Base-by-base conservation (phyloP, 35 echinoderm and acorn worm genomes). In the Lytechinus variegatus region DNA sequence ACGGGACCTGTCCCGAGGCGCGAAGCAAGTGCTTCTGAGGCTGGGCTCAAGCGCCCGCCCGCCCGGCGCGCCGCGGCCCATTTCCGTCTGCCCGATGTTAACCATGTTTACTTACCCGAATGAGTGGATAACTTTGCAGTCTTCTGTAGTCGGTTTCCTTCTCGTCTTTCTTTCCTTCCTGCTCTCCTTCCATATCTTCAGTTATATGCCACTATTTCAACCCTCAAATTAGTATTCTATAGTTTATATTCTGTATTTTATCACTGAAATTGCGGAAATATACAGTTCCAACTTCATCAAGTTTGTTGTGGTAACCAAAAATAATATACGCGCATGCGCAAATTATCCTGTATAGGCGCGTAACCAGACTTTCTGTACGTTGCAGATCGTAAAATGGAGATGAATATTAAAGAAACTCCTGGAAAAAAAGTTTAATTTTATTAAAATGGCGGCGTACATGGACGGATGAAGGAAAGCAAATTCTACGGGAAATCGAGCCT, bases 151-250 rank as follows among this genome's bases (percentile, higher is more conserved):
- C 98, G 21, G 98, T 99, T 86, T 99, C 98, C 92, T 99, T 99
- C 94, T 99, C 98, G 92, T 99, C 98, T 79, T 99, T 99, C 95
- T 99, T 99, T 52, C 98, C 98, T 92, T 99, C 98, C 93, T 96
- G 96, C 61, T 92, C 95, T 94, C 97, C 98, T 87, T 97, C 98
- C 98, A 99, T 99, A 9, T 7, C 27, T 7, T 6, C n/a, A 79
- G 19, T 79, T 79, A 24, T 79, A n/a, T 79, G 66, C 19, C 19
- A n/a, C n/a, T 79, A 79, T 79, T 79, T 24, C n/a, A 6, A 4
- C 19, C 19, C n/a, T 24, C 19, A 79, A 79, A 79, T 0, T 24
- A 79, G 66, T 79, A 4, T 79, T n/a, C n/a, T 79, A 24, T 16
- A 79, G 19, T 79, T n/a, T 79, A 7, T 24, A 79, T 24, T 79